These are phyloP conservation scores for Nomada goodeniana DNA, from an alignment of 2,888 invertebrate species.

Conservation along the genomic window DNA sequence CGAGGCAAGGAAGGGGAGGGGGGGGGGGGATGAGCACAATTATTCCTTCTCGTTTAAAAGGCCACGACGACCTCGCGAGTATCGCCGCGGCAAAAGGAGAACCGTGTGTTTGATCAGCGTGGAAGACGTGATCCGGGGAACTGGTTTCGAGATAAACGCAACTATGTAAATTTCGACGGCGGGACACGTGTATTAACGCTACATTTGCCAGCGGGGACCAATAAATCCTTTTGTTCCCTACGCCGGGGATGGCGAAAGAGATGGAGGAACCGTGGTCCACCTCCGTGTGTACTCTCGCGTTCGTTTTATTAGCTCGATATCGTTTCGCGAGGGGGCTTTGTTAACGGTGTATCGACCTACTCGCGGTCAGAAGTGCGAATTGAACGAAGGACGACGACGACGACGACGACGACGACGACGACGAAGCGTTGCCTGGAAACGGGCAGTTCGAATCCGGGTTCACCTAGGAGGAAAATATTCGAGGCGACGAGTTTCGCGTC, in stretches of 20 bases:
- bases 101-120: conserved; percentile 35
- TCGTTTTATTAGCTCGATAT: conserved; percentile 73
- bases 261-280: conserved; percentile 67
- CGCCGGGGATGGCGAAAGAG: conserved; percentile 64
- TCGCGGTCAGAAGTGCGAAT: conserved; percentile 71
- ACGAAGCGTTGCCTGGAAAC: conserved; percentile 7
- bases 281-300: conserved; percentile 69
- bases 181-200: conserved; percentile 66
- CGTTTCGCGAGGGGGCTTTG: conserved; percentile 72
- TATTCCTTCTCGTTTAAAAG: background rate
- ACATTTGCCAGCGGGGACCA: conserved; percentile 70
- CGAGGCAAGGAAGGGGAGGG: too few species aligned
- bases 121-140: conserved; percentile 49
- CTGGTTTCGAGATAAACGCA: conserved; percentile 64
- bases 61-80: background rate
- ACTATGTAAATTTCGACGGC: conserved; percentile 68
- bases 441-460: background rate
- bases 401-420: background rate
- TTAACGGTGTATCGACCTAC: conserved; percentile 81
- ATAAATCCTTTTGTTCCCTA: conserved; percentile 74
- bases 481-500: background rate
- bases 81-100: background rate
- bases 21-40: background rate
- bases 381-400: conserved; percentile 29
- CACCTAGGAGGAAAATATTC: background rate